phyloP scores from a whole-genome alignment of 2,888 invertebrate species.

The Xestia xanthographa region DNA sequence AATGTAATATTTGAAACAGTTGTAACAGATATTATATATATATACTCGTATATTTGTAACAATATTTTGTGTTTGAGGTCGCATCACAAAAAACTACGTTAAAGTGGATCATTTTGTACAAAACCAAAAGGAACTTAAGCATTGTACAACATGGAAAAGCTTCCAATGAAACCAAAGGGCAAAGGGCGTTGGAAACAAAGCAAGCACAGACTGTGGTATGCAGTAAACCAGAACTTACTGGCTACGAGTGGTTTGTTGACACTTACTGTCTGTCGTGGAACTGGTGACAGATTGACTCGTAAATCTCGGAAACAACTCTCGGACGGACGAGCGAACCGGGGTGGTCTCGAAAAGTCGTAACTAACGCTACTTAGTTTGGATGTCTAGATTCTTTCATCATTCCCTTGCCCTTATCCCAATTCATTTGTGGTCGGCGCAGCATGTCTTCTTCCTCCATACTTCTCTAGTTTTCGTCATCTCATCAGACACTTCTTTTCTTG shows the following conservation, averaged over 20 bases:
- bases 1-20: not conserved
- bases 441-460: too few species aligned
- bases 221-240: constrained; percentile 9
- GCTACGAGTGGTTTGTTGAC: constrained; percentile 36
- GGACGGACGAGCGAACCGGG: not conserved
- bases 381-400: constrained; percentile 3
- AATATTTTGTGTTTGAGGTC: not conserved
- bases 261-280: constrained; percentile 6
- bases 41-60: too few species aligned
- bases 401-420: too few species aligned
- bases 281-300: constrained; percentile 32
- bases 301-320: constrained; percentile 29
- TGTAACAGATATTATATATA: not conserved
- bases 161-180: constrained; percentile 8
- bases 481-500: too few species aligned
- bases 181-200: constrained; percentile 12
- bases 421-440: too few species aligned
- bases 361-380: constrained; percentile 18
- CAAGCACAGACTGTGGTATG: not conserved
- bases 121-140: not conserved
- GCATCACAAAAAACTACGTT: not conserved
- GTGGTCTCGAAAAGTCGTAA: constrained; percentile 19
- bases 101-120: not conserved
- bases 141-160: constrained; percentile 4
- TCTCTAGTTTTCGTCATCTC: too few species aligned